A percentile compares a stretch with the other conserved stretches of the same genome.
Conservation (phyloP, 2,797 vertebrate species). For the Esox lucius region DNA sequence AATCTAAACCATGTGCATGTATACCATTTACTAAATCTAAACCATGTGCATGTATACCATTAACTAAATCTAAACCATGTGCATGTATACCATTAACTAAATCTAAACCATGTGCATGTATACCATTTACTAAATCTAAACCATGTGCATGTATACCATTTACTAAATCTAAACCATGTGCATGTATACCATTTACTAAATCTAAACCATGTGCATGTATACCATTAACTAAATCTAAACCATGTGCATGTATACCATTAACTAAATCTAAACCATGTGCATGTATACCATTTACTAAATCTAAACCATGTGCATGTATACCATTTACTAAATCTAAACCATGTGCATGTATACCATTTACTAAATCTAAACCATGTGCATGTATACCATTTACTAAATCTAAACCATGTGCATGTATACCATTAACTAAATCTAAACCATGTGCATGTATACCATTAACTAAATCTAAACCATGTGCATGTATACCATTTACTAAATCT, state of each 20-base stretch:
- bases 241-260: background rate
- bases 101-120: background rate
- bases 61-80: too few species aligned
- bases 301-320: background rate
- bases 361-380: too few species aligned
- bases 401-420: background rate
- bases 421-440: background rate
- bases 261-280: too few species aligned
- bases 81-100: background rate
- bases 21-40: background rate
- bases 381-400: background rate
- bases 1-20: background rate
- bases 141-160: background rate
- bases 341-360: background rate
- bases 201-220: background rate
- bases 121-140: background rate
- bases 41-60: background rate
- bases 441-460: background rate
- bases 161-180: too few species aligned
- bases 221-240: background rate
- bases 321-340: background rate
- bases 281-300: background rate
- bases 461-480: too few species aligned
- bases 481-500: background rate
- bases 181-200: background rate